Conservation (phyloP, 2,797 vertebrate species). For the Anguilla megastoma region DNA sequence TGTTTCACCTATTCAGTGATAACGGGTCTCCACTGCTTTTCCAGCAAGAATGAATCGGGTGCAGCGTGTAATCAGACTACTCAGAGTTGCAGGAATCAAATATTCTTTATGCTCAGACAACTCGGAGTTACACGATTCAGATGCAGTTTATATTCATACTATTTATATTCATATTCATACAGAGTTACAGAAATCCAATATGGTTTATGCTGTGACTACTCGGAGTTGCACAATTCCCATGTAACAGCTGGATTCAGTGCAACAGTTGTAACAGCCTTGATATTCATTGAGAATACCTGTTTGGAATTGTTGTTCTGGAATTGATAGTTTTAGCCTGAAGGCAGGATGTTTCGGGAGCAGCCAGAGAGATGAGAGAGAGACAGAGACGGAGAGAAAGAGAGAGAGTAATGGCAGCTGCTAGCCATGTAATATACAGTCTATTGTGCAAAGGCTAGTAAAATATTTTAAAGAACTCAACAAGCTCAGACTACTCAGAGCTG, state of each 20-base stretch:
- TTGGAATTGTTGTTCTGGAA: conserved; percentile 6
- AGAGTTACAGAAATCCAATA: not conserved
- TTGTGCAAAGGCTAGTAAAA: conserved; percentile 5
- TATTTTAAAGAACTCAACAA: not conserved
- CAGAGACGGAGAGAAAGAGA: not conserved
- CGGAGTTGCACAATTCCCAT: not conserved
- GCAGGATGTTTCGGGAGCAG: not conserved
- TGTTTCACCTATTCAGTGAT: not conserved
- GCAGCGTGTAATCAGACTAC: not conserved
- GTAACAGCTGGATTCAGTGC: not conserved
- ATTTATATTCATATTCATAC: not conserved
- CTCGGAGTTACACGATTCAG: not conserved
- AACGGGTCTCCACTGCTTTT: not conserved
- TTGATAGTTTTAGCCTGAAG: conserved; percentile 8
- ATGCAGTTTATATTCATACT: not conserved
- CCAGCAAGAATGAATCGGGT: not conserved
- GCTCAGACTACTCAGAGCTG: not conserved
- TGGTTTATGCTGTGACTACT: not conserved
- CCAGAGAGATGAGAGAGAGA: not conserved
- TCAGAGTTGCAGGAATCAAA: not conserved
- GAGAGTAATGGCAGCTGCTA: not conserved
- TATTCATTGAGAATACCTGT: not conserved
- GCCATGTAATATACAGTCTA: not conserved
- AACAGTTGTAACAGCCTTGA: not conserved
- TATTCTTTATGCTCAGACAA: not conserved